Evolutionary conservation across 2,797 vertebrate species (phyloP), one percentile per base, ranked within the genome.

Genomic region (Anisognathus igniventris): DNA sequence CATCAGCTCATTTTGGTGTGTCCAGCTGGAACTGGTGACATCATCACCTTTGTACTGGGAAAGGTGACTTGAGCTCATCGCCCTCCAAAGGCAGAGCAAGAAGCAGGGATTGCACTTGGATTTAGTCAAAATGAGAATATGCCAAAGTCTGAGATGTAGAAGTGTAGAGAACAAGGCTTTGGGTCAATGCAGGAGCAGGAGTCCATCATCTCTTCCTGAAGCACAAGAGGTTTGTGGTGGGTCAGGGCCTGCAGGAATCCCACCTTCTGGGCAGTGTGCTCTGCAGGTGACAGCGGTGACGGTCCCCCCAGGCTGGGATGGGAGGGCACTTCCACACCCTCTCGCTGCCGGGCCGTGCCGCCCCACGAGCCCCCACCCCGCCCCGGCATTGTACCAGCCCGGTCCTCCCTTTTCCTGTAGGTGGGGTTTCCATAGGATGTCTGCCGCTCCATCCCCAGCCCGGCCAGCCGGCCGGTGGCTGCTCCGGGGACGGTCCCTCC

Each of bases 361-460:
- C 54, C 31, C 89, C 40, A 18, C 1, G 4, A 86, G 51, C 83
- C 83, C 73, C 77, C 57, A 44, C 31, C 86, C 58, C 7, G 11
- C 72, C 30, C 51, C 68, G 56, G 67, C 93, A 93, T 78, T 92
- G 96, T 94, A 94, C 90, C 92, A 67, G 96, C 92, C 72, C 53
- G 90, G 89, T 92, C 97, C 97, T 98, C 98, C 98, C 98, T 98
- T 98, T 98, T 98, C 98, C 98, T 98, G 98, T 98, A 98, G 98
- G 98, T 97, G 98, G 97, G 96, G 97, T 98, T 98, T 98, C 98
- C 98, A 98, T 98, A 97, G 98, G 98, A 98, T 96, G 97, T 94
- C 94, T 67, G 95, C 94, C 80, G 93, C 95, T 97, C 95, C 97
- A 91, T 93, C 97, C 95, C 93, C 25, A n/a, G 89, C 95, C 77